These are phyloP conservation scores for Trichogramma pretiosum DNA, from an alignment of 1,140 invertebrate species.

Conservation along the genomic window DNA sequence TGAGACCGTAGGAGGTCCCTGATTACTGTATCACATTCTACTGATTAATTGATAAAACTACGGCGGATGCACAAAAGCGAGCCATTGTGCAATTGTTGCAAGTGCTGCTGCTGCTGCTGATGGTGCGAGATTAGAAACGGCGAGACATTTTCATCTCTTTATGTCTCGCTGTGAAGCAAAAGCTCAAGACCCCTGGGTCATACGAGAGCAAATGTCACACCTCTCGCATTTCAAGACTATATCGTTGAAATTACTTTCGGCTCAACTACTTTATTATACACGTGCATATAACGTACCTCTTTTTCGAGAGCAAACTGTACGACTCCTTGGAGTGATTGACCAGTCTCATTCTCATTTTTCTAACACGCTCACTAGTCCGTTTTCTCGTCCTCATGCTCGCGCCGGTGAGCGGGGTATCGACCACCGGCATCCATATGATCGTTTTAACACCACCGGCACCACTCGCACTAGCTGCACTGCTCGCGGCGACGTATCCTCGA, in stretches of 20 bases:
- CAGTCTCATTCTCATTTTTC: conserved; percentile 38
- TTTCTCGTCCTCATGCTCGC: conserved; percentile 22
- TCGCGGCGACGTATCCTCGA: no score
- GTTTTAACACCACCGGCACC: no score
- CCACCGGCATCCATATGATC: conserved; percentile 37
- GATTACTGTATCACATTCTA: no score
- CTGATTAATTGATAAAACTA: no score
- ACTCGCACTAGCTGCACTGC: no score
- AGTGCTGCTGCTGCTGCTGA: neutral
- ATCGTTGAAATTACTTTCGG: no score
- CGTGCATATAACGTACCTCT: conserved; percentile 36
- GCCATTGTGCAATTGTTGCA: neutral
- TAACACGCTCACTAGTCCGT: conserved; percentile 22
- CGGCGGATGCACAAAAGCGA: neutral
- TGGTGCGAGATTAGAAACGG: neutral
- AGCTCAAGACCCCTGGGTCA: neutral
- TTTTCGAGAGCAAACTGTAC: conserved; percentile 36
- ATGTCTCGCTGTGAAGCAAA: neutral
- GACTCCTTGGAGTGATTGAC: conserved; percentile 37
- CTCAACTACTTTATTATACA: no score
- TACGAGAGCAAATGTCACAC: no score
- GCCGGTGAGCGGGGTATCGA: no score
- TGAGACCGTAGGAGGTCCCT: no score
- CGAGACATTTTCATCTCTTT: neutral
- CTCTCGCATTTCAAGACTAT: no score